Base-by-base conservation (phyloP, 2,113 vertebrate genomes). In the Halcyon senegalensis region DNA sequence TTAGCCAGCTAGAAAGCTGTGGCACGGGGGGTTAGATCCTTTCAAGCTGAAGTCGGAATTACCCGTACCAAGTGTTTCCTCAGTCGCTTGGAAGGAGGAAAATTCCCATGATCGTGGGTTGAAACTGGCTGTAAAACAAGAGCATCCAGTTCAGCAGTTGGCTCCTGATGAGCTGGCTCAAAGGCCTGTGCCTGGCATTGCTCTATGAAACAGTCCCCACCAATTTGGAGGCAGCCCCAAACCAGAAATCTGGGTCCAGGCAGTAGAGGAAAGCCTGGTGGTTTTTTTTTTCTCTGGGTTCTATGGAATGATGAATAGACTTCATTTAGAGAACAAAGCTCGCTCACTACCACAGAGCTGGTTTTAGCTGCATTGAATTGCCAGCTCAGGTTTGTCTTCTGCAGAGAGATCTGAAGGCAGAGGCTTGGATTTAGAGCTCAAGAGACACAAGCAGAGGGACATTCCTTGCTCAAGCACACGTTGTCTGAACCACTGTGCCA, bases 71-170 rank as follows among this genome's bases (percentile, higher is more conserved):
- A 98, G 96, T 86, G 96, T 63, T 68, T 98, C 98, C 9, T 98
- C 98, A 1, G 98, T 96, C 23, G 62, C 96, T 94, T 98, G 98
- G 63, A 98, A 76, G 94, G 98, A 97, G 68, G 98, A 97, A 94
- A 97, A 98, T 78, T 98, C 98, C 98, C 98, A 98, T 81, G 97
- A 98, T 48, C 98, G 96, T 80, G 97, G 97, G 62, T 97, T 98
- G 96, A 98, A 98, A 97, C 97, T 98, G 68, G 98, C 98, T 98
- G 97, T 67, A 75, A 85, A 94, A 95, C 78, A 84, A 97, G 79
- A 97, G 88, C 85, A 94, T 94, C 87, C 93, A 94, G 93, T 91
- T 96, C 79, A 90, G 95, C 79, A 94, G 60, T 85, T 0, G 39
- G 93, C 94, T 90, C 80, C 74, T 94, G 87, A 63, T 20, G 58